phyloP scores from a whole-genome alignment of 2,797 vertebrate genomes.

The Liasis olivaceus region DNA sequence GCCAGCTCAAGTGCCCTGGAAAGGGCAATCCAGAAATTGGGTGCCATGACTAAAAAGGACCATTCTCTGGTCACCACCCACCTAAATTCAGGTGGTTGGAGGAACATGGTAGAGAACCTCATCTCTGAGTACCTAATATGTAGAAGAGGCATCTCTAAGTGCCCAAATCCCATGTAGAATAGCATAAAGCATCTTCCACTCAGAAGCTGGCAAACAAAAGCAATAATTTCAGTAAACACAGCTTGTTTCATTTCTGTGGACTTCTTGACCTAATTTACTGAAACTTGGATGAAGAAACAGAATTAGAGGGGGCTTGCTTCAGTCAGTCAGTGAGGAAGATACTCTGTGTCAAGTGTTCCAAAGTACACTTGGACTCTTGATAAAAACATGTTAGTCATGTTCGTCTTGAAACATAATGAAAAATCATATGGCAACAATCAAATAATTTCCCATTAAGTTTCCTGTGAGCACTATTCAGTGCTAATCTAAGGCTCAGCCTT shows the following conservation, averaged over 20 bases:
- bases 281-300: neutral
- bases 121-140: neutral
- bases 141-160: neutral
- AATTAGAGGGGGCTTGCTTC: neutral
- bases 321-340: constrained; percentile 2
- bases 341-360: neutral
- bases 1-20: no score
- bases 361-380: neutral
- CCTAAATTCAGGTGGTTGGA: neutral
- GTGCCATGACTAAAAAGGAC: neutral
- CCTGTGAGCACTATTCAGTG: neutral
- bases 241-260: neutral
- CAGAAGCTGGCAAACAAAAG: neutral
- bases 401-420: neutral
- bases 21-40: neutral
- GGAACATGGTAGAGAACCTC: neutral
- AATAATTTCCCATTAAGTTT: neutral
- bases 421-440: neutral
- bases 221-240: neutral
- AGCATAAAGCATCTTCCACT: neutral
- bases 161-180: neutral
- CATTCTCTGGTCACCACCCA: neutral
- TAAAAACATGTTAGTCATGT: neutral
- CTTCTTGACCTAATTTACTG: neutral
- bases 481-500: neutral